A percentile compares a stretch with the other conserved stretches of the same genome.
These are phyloP conservation scores for Otis tarda DNA, from an alignment of 2,113 vertebrate species.

Conservation along the genomic window DNA sequence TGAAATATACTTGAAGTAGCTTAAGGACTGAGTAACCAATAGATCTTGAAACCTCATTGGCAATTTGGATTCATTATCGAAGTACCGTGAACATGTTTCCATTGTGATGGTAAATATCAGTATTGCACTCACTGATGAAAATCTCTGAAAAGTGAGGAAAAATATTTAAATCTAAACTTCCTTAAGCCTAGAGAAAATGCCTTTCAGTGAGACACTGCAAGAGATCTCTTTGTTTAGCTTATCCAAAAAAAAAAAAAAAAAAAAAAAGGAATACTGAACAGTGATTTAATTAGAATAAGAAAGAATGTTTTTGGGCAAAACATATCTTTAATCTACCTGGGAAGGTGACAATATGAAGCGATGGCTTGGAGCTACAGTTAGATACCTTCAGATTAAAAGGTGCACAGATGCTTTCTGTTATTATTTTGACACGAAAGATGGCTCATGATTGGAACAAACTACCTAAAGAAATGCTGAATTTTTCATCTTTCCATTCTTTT, in stretches of 20 bases:
- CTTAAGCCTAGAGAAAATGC: neutral
- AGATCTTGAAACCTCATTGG: neutral
- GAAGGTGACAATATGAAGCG: neutral
- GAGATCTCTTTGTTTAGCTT: neutral
- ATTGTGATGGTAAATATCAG: neutral
- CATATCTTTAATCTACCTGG: neutral
- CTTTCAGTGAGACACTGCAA: neutral
- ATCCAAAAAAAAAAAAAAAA: neutral
- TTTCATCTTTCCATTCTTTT: neutral
- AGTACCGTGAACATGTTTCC: neutral
- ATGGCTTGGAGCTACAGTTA: neutral
- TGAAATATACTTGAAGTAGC: neutral
- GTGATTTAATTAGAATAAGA: constrained; percentile 3
- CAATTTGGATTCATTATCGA: neutral
- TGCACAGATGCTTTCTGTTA: neutral
- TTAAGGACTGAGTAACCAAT: neutral
- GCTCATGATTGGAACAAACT: neutral
- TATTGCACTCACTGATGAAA: neutral
- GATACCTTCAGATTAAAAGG: neutral
- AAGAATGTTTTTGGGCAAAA: neutral
- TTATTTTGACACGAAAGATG: neutral
- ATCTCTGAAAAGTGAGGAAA: neutral
- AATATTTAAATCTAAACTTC: neutral
- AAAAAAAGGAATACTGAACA: neutral
- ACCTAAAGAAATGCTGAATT: neutral